A percentile compares a stretch with the other conserved stretches of the same genome.
Evolutionary conservation across 2,888 invertebrate genomes (phyloP).

Genomic region (Diaphora mendica): DNA sequence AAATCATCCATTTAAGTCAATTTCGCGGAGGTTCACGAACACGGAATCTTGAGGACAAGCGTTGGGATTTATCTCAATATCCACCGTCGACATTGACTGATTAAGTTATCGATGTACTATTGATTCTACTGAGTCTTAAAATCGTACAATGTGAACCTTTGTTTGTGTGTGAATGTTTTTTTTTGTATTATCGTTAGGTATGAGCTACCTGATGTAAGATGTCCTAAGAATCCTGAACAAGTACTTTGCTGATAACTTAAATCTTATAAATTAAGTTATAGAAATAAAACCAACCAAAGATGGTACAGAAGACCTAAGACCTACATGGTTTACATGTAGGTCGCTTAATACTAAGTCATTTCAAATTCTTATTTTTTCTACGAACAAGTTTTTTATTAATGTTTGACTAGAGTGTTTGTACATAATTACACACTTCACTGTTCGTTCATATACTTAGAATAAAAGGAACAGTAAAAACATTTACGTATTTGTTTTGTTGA

Average conservation of each 20-base stretch:
- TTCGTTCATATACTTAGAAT: not conserved
- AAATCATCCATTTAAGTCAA: not conserved
- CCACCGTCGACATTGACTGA: not conserved
- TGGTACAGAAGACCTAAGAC: too few species aligned
- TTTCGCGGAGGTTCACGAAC: not conserved
- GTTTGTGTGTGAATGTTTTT: too few species aligned
- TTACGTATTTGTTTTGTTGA: conserved; percentile 33
- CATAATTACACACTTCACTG: not conserved
- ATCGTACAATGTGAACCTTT: not conserved
- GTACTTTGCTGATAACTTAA: too few species aligned
- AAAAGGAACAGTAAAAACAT: not conserved
- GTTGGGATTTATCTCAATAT: not conserved
- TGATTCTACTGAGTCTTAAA: not conserved
- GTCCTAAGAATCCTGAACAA: too few species aligned
- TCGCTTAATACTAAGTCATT: not conserved
- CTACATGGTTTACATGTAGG: too few species aligned
- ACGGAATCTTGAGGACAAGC: not conserved
- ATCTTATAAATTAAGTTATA: too few species aligned
- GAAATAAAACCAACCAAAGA: too few species aligned
- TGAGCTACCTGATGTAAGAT: too few species aligned
- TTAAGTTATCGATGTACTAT: not conserved
- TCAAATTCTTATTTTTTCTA: not conserved
- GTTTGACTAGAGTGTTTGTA: too few species aligned
- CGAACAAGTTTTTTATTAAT: too few species aligned
- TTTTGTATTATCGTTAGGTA: not conserved